These are phyloP conservation scores for Urophycis tenuis DNA, from an alignment of 2,797 vertebrate genomes.

Conservation along the genomic window DNA sequence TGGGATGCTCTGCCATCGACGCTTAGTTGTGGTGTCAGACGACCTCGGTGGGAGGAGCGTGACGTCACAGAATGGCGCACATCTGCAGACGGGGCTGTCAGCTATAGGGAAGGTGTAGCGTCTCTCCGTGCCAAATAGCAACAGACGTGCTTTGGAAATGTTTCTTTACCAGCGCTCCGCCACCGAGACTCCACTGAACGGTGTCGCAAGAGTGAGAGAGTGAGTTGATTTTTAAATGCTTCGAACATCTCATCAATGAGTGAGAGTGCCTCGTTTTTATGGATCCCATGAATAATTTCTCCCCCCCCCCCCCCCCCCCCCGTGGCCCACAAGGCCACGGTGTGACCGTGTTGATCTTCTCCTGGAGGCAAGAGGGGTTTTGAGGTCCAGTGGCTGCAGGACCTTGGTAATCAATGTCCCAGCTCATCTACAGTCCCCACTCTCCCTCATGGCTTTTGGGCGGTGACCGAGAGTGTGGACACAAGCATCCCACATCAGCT, in stretches of 20 bases:
- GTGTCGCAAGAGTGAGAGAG: not conserved
- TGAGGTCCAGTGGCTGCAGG: not conserved
- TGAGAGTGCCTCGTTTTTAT: not conserved
- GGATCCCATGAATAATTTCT: not conserved
- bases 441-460: not conserved
- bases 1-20: not conserved
- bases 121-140: constrained; percentile 1
- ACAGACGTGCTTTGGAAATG: not conserved
- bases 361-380: not conserved
- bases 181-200: not conserved
- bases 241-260: not conserved
- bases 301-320: too few species aligned
- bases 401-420: not conserved
- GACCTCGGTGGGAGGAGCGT: not conserved
- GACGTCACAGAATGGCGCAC: not conserved
- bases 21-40: not conserved
- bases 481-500: not conserved
- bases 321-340: not conserved
- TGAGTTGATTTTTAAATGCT: not conserved
- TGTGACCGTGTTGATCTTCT: not conserved
- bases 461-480: not conserved
- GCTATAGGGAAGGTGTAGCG: not conserved
- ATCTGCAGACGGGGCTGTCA: not conserved
- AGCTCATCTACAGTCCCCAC: not conserved
- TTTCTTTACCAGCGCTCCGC: not conserved